A percentile compares a stretch with the other conserved stretches of the same genome.
These are phyloP conservation scores for Rhingia rostrata DNA, from an alignment of 2,888 invertebrate species.

Conservation along the genomic window DNA sequence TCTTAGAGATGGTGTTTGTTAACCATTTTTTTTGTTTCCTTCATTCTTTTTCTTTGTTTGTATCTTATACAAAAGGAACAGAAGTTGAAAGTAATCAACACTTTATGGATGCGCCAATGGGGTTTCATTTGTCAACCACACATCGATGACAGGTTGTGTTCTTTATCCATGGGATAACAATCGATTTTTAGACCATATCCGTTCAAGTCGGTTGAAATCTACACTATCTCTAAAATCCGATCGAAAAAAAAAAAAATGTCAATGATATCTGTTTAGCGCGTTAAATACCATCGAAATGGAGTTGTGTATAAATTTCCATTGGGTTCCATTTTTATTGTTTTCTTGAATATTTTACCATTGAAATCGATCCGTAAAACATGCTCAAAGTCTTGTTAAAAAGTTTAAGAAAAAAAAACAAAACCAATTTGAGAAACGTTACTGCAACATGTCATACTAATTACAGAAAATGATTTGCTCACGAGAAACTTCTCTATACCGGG, in stretches of 20 bases:
- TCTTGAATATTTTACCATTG: constrained; percentile 34
- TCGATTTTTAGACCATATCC: background rate
- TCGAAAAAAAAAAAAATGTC: background rate
- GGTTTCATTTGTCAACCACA: constrained; percentile 1
- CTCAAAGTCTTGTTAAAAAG: constrained; percentile 43
- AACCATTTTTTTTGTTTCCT: background rate
- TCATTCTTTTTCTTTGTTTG: background rate
- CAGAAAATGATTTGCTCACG: constrained; percentile 77
- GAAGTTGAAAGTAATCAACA: constrained; percentile 67
- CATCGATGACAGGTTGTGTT: background rate
- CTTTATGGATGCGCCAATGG: constrained; percentile 52
- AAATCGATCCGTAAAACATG: constrained; percentile 61
- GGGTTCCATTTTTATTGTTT: constrained; percentile 29
- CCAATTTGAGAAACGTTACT: constrained; percentile 79
- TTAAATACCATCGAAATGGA: constrained; percentile 14
- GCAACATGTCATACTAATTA: constrained; percentile 82
- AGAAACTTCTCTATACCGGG: no score
- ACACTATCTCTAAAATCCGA: constrained; percentile 22
- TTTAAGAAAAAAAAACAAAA: constrained; percentile 44
- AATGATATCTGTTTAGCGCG: constrained; percentile 48
- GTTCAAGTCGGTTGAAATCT: background rate
- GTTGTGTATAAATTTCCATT: constrained; percentile 1
- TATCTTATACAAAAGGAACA: constrained; percentile 35
- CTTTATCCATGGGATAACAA: background rate
- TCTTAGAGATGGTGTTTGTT: constrained; percentile 58